Percentiles rank a stretch among this genome's conserved stretches.
phyloP scores from a whole-genome alignment of 2,113 vertebrate genomes.

The Chunga burmeisteri region DNA sequence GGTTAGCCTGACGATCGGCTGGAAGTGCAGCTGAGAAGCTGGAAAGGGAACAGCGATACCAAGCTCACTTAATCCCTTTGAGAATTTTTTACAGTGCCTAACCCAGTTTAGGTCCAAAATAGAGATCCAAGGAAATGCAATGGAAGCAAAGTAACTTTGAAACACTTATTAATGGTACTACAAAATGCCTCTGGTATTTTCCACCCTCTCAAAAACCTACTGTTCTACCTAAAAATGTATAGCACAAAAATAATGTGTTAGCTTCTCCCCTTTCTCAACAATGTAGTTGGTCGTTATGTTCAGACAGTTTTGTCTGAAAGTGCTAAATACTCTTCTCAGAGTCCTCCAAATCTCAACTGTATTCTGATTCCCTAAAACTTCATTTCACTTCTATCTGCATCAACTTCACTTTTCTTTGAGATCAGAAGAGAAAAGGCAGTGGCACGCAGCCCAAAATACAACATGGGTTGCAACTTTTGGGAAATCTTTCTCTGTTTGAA shows the following conservation, averaged over 20 bases:
- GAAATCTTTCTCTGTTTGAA: background rate
- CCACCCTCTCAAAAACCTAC: background rate
- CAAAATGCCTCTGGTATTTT: background rate
- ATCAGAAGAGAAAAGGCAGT: background rate
- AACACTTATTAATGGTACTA: background rate
- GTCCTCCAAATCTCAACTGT: background rate
- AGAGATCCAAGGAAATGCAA: background rate
- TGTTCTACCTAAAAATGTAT: background rate
- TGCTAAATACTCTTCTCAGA: background rate
- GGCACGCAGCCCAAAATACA: background rate
- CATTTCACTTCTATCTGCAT: background rate
- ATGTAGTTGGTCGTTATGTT: background rate
- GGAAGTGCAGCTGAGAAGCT: background rate
- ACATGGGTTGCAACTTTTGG: background rate
- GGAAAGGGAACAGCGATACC: background rate
- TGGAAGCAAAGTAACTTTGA: background rate
- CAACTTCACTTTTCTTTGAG: background rate
- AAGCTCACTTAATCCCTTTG: background rate
- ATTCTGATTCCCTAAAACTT: background rate
- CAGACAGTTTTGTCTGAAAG: background rate
- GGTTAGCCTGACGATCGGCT: background rate
- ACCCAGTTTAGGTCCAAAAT: background rate
- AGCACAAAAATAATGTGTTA: background rate
- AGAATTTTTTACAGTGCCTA: background rate
- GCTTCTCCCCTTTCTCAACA: background rate